A percentile compares a stretch with the other conserved stretches of the same genome.
Conservation (phyloP, 2,888 invertebrate genomes). For the Caenorhabditis sulstoni region DNA sequence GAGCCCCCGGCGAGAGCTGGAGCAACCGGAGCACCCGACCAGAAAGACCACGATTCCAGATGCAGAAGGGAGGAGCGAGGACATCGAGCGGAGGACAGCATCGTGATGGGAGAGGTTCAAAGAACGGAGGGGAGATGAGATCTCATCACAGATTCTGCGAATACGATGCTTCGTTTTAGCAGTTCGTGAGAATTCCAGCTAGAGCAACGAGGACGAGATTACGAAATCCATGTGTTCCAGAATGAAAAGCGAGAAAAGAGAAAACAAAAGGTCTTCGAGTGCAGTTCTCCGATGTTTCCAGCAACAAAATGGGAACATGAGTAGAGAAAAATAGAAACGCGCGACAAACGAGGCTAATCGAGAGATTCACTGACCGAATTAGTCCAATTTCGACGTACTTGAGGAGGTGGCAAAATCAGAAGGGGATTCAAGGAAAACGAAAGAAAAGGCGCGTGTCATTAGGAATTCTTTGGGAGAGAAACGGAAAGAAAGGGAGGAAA, state of each 20-base stretch:
- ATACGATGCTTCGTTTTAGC: conserved; percentile 8
- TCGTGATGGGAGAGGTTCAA: not conserved
- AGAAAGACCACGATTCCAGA: conserved; percentile 5
- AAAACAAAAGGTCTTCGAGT: not conserved
- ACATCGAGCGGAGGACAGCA: not conserved
- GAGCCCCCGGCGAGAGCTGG: not conserved
- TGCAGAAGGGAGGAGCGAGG: conserved; percentile 18
- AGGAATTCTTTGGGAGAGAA: conserved; percentile 17
- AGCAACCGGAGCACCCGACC: conserved; percentile 5
- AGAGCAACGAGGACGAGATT: not conserved
- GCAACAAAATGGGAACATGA: not conserved
- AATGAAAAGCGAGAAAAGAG: not conserved
- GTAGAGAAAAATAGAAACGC: not conserved
- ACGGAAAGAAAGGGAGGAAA: conserved; percentile 15
- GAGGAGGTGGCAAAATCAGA: not conserved
- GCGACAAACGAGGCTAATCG: conserved; percentile 27
- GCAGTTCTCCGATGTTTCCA: not conserved
- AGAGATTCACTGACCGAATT: conserved; percentile 11
- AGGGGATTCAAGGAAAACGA: no score
- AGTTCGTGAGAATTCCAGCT: conserved; percentile 22
- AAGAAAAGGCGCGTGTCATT: conserved; percentile 16
- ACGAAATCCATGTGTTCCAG: conserved; percentile 1
- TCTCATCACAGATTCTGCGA: conserved; percentile 20
- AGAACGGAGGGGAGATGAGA: conserved; percentile 11
- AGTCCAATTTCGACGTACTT: conserved; percentile 13